Percentiles rank a stretch among this genome's conserved stretches.
Evolutionary conservation across 1,140 invertebrate genomes (phyloP).

Genomic region (Agrilus planipennis): DNA sequence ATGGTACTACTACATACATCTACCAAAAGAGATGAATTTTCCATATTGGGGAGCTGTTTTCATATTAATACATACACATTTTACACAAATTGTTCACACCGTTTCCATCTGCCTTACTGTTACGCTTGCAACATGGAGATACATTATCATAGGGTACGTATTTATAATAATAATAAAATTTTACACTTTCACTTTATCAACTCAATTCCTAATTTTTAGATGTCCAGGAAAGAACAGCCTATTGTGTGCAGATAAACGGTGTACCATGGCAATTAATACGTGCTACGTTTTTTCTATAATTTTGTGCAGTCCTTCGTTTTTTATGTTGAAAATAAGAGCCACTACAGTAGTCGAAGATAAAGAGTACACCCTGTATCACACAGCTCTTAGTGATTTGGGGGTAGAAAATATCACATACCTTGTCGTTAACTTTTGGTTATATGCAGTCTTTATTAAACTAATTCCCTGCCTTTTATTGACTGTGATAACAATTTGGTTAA

Average conservation of each 20-base stretch:
- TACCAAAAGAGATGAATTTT: conserved; percentile 45
- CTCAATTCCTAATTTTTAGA: conserved; percentile 65
- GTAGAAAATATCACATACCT: conserved; percentile 30
- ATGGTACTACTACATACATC: conserved; percentile 68
- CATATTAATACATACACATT: conserved; percentile 69
- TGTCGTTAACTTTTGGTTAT: conserved; percentile 48
- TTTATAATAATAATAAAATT: conserved; percentile 68
- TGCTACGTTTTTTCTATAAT: neutral
- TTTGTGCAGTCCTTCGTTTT: neutral
- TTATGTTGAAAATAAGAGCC: neutral
- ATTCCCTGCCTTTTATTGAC: conserved; percentile 59
- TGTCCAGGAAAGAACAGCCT: conserved; percentile 34
- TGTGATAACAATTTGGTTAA: conserved; percentile 52
- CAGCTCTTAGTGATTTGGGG: neutral
- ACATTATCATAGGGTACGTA: conserved; percentile 68
- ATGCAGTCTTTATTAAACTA: conserved; percentile 60
- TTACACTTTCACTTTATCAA: conserved; percentile 66
- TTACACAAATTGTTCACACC: conserved; percentile 72
- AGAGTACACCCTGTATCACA: neutral
- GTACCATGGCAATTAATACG: neutral
- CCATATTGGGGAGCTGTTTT: conserved; percentile 68
- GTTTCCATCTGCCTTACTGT: conserved; percentile 85
- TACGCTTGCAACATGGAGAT: conserved; percentile 80
- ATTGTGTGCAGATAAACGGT: neutral
- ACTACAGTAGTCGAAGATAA: neutral